Percentiles rank a stretch among this genome's conserved stretches.
Evolutionary conservation across 2,113 vertebrate species (phyloP).

Genomic region (human (Homo sapiens)): DNA sequence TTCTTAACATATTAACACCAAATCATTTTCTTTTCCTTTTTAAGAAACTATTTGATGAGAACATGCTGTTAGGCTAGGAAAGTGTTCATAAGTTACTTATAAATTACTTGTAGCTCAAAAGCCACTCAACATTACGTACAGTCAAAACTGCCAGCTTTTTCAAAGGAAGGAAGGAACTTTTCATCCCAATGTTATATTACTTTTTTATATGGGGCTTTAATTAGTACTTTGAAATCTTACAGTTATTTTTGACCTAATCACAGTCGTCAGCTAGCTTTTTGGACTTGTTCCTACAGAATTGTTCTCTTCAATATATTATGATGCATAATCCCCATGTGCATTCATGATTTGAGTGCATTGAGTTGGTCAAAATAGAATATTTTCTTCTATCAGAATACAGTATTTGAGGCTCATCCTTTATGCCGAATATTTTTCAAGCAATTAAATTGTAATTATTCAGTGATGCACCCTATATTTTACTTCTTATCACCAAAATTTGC

Average conservation of each 20-base stretch:
- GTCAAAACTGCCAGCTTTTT: not conserved
- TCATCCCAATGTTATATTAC: not conserved
- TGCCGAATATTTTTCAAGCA: slow-evolving; percentile 19
- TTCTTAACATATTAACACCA: not conserved
- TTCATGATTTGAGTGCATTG: not conserved
- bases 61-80: not conserved
- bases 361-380: not conserved
- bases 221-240: not conserved
- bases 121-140: not conserved
- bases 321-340: not conserved
- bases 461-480: not conserved
- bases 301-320: not conserved
- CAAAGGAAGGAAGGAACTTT: slow-evolving; percentile 14
- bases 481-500: not conserved
- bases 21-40: not conserved
- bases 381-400: not conserved
- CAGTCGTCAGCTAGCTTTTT: not conserved
- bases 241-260: not conserved
- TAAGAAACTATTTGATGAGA: not conserved
- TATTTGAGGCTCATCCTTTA: slow-evolving; percentile 8
- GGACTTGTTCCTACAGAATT: not conserved
- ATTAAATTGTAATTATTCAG: not conserved
- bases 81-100: not conserved
- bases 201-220: not conserved
- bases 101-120: not conserved